These are phyloP conservation scores for Sacculina carcini DNA, from an alignment of 2,888 invertebrate genomes.

Conservation along the genomic window DNA sequence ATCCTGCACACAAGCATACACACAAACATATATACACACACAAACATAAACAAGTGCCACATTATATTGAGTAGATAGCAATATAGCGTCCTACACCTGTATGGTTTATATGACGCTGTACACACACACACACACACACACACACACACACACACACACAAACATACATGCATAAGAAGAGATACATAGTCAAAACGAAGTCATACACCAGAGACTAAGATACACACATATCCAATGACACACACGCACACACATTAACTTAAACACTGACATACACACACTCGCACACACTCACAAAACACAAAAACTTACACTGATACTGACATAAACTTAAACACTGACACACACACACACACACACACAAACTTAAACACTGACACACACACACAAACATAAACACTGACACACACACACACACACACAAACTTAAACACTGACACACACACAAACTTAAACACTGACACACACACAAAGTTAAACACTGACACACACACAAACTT, in stretches of 20 bases:
- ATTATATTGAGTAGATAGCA: too few species aligned
- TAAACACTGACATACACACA: not conserved
- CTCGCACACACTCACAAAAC: not conserved
- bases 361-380: not conserved
- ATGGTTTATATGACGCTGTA: not conserved
- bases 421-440: not conserved
- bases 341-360: not conserved
- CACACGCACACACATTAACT: not conserved
- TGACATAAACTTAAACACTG: not conserved
- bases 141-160: not conserved
- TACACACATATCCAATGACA: not conserved
- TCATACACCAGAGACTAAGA: too few species aligned
- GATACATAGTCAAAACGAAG: too few species aligned
- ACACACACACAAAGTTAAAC: not conserved
- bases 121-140: not conserved
- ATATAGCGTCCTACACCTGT: too few species aligned
- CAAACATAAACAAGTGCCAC: not conserved
- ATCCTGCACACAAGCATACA: not conserved
- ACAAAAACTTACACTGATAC: too few species aligned
- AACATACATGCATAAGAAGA: too few species aligned
- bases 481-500: not conserved
- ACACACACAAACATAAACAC: not conserved
- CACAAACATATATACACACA: not conserved
- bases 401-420: not conserved
- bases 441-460: not conserved